A percentile compares a stretch with the other conserved stretches of the same genome.
Conservation (phyloP, 2,888 invertebrate species). For the Elysia crispata region DNA sequence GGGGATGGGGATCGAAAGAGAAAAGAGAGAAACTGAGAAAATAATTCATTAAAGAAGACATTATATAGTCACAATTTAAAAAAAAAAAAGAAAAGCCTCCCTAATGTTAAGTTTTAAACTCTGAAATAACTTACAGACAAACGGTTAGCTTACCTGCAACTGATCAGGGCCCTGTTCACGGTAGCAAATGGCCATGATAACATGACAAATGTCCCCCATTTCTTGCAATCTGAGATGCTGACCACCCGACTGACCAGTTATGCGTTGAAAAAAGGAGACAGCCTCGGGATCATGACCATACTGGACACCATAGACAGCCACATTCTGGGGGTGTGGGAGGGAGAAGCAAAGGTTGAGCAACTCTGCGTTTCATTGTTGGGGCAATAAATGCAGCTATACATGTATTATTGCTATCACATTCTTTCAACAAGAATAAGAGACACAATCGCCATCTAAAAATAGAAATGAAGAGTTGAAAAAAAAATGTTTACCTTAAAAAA, state of each 20-base stretch:
- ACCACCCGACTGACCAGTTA: constrained; percentile 65
- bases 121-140: not conserved
- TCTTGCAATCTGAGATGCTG: constrained; percentile 67
- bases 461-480: no score
- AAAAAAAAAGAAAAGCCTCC: no score
- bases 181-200: constrained; percentile 75
- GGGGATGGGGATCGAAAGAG: constrained; percentile 47
- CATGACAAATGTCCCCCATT: constrained; percentile 68
- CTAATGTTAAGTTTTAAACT: no score
- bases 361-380: no score
- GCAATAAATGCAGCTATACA: no score
- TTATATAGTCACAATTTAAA: not conserved
- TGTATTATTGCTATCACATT: no score
- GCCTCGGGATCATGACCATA: constrained; percentile 56
- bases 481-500: no score
- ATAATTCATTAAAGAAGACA: not conserved
- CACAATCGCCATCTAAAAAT: no score
- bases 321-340: constrained; percentile 58
- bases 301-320: constrained; percentile 69
- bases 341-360: not conserved
- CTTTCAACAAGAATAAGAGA: no score
- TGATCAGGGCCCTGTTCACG: constrained; percentile 67
- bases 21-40: constrained; percentile 61
- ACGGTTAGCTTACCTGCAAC: constrained; percentile 58
- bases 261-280: constrained; percentile 61